Percentiles rank a stretch among this genome's conserved stretches.
Conservation (phyloP, 1,140 invertebrate genomes). For the Sycobia sp. region DNA sequence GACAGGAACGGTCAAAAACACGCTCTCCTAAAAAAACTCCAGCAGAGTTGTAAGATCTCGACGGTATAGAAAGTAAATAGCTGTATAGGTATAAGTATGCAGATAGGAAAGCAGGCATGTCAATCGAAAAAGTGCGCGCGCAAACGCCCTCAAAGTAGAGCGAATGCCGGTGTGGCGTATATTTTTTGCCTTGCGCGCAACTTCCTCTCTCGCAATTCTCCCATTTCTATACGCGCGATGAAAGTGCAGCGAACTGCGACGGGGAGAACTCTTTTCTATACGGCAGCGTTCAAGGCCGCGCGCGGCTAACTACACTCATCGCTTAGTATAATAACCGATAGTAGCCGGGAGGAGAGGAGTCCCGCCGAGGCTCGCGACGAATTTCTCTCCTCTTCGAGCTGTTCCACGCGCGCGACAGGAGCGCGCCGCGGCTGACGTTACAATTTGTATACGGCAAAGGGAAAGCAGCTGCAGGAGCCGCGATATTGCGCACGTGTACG, state of each 20-base stretch:
- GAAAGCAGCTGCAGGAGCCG: too few species aligned
- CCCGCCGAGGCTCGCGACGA: background rate
- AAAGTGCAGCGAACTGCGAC: background rate
- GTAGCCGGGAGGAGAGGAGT: background rate
- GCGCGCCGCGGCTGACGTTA: background rate
- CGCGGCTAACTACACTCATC: too few species aligned
- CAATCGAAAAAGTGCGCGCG: background rate
- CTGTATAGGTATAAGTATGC: too few species aligned
- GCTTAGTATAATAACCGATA: background rate
- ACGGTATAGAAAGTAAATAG: slow-evolving; percentile 28
- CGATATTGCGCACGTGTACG: background rate
- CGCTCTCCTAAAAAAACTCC: too few species aligned
- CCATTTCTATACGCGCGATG: slow-evolving; percentile 9
- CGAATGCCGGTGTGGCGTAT: too few species aligned
- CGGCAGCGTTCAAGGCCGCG: slow-evolving; percentile 26
- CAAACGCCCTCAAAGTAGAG: background rate
- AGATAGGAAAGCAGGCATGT: background rate
- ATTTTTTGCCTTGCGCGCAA: slow-evolving; percentile 15
- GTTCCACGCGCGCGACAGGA: background rate
- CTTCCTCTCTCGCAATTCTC: too few species aligned
- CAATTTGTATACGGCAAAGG: too few species aligned
- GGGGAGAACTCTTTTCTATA: slow-evolving; percentile 8
- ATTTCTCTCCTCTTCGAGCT: slow-evolving; percentile 40
- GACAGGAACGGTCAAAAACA: too few species aligned
- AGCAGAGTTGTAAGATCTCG: too few species aligned